phyloP scores from a whole-genome alignment of 2,113 vertebrate genomes.

The Leptobrachium leishanense region DNA sequence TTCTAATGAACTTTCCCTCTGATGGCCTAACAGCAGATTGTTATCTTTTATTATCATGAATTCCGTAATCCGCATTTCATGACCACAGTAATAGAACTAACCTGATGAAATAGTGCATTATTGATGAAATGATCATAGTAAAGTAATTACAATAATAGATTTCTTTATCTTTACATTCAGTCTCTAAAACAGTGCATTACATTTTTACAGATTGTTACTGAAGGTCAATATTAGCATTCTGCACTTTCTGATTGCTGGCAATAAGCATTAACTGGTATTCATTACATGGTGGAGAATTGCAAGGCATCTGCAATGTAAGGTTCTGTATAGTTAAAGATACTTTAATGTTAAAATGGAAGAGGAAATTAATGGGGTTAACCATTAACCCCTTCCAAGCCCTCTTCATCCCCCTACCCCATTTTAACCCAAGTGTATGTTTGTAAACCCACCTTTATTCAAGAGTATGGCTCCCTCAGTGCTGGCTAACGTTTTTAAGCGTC shows the following conservation, averaged over 20 bases:
- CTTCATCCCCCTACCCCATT: no score
- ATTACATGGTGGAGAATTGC: no score
- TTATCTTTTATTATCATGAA: background rate
- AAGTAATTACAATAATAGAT: constrained; percentile 1
- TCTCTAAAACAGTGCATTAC: background rate
- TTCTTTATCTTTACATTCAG: background rate
- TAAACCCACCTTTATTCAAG: no score
- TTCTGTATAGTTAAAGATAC: no score
- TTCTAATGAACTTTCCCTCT: background rate
- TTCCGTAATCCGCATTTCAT: background rate
- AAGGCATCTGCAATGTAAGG: no score
- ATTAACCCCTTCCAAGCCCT: no score
- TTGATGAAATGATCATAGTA: background rate
- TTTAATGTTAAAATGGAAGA: no score
- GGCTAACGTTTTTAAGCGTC: no score
- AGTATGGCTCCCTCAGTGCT: no score
- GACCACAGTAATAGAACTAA: background rate
- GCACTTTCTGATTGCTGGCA: background rate
- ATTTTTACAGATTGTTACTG: background rate
- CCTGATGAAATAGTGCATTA: background rate
- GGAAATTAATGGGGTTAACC: no score
- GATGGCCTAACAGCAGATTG: background rate
- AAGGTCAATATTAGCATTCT: background rate
- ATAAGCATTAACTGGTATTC: background rate
- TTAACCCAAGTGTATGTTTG: no score